Percentiles rank a stretch among this genome's conserved stretches.
Conservation (phyloP, 2,797 vertebrate genomes). For the Macropus fuliginosus region DNA sequence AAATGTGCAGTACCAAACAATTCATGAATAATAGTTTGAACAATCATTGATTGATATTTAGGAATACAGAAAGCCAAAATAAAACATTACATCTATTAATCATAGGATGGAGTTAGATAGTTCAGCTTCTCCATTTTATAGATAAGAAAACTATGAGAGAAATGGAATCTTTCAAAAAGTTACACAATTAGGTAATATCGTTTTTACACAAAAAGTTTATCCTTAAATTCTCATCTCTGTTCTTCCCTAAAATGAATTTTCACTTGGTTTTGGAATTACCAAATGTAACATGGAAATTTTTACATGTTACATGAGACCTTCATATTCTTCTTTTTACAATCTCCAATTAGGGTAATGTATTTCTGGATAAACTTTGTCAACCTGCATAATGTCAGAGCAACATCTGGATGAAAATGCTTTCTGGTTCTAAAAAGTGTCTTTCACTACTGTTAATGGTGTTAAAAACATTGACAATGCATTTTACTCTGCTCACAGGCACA, state of each 20-base stretch:
- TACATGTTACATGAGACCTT: not conserved
- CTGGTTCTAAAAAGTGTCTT: not conserved
- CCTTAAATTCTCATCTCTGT: not conserved
- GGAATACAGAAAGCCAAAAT: not conserved
- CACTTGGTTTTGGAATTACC: not conserved
- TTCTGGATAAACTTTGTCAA: not conserved
- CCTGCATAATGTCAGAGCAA: not conserved
- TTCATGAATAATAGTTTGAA: not conserved
- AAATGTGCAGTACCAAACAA: not conserved
- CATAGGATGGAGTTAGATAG: not conserved
- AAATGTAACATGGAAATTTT: not conserved
- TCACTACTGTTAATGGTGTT: not conserved
- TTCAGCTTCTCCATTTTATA: not conserved
- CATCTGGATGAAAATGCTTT: not conserved
- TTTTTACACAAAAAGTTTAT: not conserved
- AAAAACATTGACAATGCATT: not conserved
- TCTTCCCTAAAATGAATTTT: not conserved
- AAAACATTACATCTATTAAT: not conserved
- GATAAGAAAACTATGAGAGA: not conserved
- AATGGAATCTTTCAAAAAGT: not conserved
- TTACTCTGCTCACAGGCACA: fast-evolving
- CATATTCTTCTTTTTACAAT: not conserved
- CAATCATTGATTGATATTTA: not conserved
- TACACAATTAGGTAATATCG: not conserved
- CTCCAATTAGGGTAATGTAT: not conserved